A percentile compares a stretch with the other conserved stretches of the same genome.
phyloP scores from a whole-genome alignment of 2,888 invertebrate species.

The Eurytoma californica region DNA sequence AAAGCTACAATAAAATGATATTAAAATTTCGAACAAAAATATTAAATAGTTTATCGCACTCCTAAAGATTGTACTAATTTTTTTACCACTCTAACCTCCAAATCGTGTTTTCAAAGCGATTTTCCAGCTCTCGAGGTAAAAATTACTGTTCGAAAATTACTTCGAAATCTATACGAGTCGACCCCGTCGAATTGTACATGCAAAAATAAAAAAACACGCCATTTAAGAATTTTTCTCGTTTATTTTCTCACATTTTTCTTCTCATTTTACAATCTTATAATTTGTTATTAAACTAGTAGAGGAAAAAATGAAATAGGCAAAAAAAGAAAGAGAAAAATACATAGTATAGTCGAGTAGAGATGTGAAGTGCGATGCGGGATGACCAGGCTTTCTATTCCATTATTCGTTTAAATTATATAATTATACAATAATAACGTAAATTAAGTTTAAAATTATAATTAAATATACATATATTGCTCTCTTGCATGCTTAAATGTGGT shows the following conservation, averaged over 20 bases:
- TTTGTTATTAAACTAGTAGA: slow-evolving; percentile 65
- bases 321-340: slow-evolving; percentile 59
- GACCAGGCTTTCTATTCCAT: slow-evolving; percentile 56
- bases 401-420: slow-evolving; percentile 48
- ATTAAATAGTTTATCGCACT: too few relatives aligned
- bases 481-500: slow-evolving; percentile 49
- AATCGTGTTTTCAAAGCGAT: too few relatives aligned
- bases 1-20: too few relatives aligned
- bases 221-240: slow-evolving; percentile 56
- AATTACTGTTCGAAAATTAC: too few relatives aligned
- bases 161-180: too few relatives aligned
- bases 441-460: slow-evolving; percentile 58
- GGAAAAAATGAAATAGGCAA: slow-evolving; percentile 68
- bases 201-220: not conserved
- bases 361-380: slow-evolving; percentile 64
- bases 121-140: too few relatives aligned
- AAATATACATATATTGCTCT: slow-evolving; percentile 51
- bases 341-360: slow-evolving; percentile 60
- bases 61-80: too few relatives aligned
- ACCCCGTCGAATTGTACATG: too few relatives aligned
- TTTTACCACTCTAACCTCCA: too few relatives aligned
- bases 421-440: slow-evolving; percentile 54
- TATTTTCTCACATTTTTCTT: slow-evolving; percentile 62
- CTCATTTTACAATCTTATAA: slow-evolving; percentile 65
- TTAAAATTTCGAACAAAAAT: too few relatives aligned